phyloP scores from a whole-genome alignment of 2,797 vertebrate species.

The Kryptopterus vitreolus region DNA sequence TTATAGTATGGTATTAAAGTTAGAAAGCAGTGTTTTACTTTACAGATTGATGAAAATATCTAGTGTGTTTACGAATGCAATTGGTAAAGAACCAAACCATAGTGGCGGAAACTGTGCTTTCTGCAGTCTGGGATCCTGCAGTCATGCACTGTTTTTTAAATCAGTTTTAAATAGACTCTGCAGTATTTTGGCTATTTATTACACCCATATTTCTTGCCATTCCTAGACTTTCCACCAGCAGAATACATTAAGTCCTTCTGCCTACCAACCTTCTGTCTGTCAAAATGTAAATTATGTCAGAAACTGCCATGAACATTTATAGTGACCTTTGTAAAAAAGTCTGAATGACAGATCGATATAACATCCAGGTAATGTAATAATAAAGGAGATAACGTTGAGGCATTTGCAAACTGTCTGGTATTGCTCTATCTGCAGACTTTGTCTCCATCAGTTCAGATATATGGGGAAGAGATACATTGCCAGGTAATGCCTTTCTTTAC shows the following conservation, averaged over 20 bases:
- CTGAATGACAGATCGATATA: neutral
- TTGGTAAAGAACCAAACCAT: neutral
- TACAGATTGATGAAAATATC: neutral
- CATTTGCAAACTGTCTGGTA: neutral
- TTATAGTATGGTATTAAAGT: neutral
- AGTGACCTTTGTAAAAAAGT: neutral
- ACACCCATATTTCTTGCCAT: neutral
- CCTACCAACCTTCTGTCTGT: neutral
- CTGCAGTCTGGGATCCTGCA: neutral
- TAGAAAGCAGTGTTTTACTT: neutral
- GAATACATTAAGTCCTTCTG: neutral
- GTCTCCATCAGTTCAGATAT: conserved; percentile 97
- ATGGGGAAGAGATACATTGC: conserved; percentile 98
- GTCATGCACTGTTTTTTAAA: neutral
- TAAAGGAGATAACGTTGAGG: neutral
- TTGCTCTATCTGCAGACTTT: conserved; percentile 77
- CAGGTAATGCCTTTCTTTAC: conserved; percentile 84
- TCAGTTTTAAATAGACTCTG: neutral
- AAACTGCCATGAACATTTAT: neutral
- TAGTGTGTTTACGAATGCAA: neutral
- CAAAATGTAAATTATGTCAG: neutral
- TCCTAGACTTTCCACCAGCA: neutral
- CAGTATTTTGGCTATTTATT: neutral
- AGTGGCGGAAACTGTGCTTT: neutral
- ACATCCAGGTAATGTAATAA: neutral